phyloP scores from a whole-genome alignment of 2,888 invertebrate species.

The Clivina fossor region DNA sequence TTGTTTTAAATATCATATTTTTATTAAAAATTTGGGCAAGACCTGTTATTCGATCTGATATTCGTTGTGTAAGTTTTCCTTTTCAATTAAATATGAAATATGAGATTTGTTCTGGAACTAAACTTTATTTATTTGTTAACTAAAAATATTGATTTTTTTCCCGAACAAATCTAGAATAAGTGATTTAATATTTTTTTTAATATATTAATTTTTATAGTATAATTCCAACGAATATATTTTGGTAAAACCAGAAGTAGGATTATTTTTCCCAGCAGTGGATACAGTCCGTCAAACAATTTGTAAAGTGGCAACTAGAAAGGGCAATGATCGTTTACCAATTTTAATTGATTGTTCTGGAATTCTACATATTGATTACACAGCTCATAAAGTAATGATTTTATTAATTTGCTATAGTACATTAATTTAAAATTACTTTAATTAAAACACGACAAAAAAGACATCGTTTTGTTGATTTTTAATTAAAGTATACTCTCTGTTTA shows the following conservation, averaged over 20 bases:
- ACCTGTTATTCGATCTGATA: slow-evolving; percentile 57
- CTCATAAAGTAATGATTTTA: slow-evolving; percentile 63
- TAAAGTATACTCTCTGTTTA: no score
- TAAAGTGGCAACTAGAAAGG: slow-evolving; percentile 54
- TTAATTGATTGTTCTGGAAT: slow-evolving; percentile 68
- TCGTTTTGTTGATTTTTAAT: background rate
- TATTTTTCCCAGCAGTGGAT: slow-evolving; percentile 73
- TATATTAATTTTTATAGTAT: slow-evolving; percentile 48
- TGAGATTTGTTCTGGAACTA: slow-evolving; percentile 9
- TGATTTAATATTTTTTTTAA: slow-evolving; percentile 7
- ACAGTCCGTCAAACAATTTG: slow-evolving; percentile 61
- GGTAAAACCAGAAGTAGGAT: slow-evolving; percentile 65
- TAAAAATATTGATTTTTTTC: background rate
- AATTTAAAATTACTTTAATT: no score
- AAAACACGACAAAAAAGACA: no score
- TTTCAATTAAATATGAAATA: slow-evolving; percentile 7
- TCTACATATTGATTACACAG: slow-evolving; percentile 68
- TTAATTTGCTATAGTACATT: slow-evolving; percentile 22
- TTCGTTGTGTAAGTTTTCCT: slow-evolving; percentile 53
- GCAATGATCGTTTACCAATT: slow-evolving; percentile 56
- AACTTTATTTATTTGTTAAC: slow-evolving; percentile 35
- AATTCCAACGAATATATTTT: slow-evolving; percentile 57
- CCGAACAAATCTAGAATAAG: background rate
- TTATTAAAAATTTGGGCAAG: slow-evolving; percentile 69
- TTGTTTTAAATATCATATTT: slow-evolving; percentile 63